Evolutionary conservation across 2,888 invertebrate genomes (phyloP).

Genomic region (Oxytorus armatus): DNA sequence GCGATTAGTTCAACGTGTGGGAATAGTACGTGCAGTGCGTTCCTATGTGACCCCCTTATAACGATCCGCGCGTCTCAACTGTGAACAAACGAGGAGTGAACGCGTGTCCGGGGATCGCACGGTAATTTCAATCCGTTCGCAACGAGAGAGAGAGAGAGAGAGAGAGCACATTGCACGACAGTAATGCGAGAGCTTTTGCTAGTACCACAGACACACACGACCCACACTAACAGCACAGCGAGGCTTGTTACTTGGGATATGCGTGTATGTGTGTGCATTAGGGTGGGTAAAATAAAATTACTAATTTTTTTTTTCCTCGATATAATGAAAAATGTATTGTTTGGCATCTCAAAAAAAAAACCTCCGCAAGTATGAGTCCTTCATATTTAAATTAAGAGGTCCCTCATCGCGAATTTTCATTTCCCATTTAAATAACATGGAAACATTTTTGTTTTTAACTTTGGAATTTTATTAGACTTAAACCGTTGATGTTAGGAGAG

Average conservation of each 20-base stretch:
- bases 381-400: too few relatives aligned
- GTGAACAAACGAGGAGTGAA: slow-evolving; percentile 58
- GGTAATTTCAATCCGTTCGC: slow-evolving; percentile 67
- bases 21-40: slow-evolving; percentile 66
- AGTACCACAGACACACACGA: slow-evolving; percentile 41
- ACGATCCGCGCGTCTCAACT: slow-evolving; percentile 59
- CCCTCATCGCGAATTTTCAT: too few relatives aligned
- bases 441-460: too few relatives aligned
- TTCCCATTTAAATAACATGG: too few relatives aligned
- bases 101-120: slow-evolving; percentile 62
- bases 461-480: too few relatives aligned
- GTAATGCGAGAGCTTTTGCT: slow-evolving; percentile 42
- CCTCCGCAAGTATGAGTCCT: too few relatives aligned
- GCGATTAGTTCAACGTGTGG: slow-evolving; percentile 59
- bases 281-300: too few relatives aligned
- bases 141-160: slow-evolving; percentile 49
- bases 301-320: too few relatives aligned
- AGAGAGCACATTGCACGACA: slow-evolving; percentile 14
- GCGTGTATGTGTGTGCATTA: background rate
- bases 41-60: slow-evolving; percentile 68
- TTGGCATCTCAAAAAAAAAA: too few relatives aligned
- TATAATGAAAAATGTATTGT: too few relatives aligned
- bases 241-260: slow-evolving; percentile 28
- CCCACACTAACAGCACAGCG: slow-evolving; percentile 12
- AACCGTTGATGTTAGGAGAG: too few relatives aligned